These are phyloP conservation scores for Cyaniris semiargus DNA, from an alignment of 2,888 invertebrate genomes.

Conservation along the genomic window DNA sequence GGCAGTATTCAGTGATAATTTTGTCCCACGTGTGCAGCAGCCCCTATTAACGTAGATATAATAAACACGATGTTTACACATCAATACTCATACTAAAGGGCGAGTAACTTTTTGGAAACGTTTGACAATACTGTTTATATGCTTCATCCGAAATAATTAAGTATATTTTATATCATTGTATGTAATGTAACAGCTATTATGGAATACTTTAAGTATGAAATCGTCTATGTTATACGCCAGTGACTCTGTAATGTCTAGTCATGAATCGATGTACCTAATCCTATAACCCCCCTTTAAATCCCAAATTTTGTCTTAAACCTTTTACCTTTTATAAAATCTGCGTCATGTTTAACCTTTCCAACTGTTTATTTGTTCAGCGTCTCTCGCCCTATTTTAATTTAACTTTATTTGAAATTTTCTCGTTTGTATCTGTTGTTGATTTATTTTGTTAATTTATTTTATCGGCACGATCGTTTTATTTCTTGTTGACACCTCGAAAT, in stretches of 20 bases:
- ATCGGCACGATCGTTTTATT: conserved; percentile 78
- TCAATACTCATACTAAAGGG: conserved; percentile 71
- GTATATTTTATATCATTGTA: conserved; percentile 36
- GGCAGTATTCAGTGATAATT: background rate
- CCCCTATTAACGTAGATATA: conserved; percentile 53
- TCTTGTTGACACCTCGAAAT: conserved; percentile 74
- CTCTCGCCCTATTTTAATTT: conserved; percentile 68
- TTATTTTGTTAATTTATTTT: conserved; percentile 79
- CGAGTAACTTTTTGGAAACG: conserved; percentile 69
- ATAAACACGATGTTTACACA: conserved; percentile 38
- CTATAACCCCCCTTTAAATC: background rate
- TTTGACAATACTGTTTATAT: conserved; percentile 75
- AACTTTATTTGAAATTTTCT: conserved; percentile 60
- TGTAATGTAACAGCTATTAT: conserved; percentile 41
- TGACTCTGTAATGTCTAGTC: conserved; percentile 59
- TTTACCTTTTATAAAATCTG: background rate
- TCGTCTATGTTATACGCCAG: conserved; percentile 21
- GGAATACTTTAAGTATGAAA: conserved; percentile 35
- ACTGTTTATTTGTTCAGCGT: conserved; percentile 44
- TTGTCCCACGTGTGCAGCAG: background rate
- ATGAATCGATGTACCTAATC: conserved; percentile 44
- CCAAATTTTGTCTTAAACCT: background rate
- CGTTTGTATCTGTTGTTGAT: conserved; percentile 66
- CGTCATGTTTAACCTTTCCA: background rate
- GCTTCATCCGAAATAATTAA: conserved; percentile 56